Evolutionary conservation across 2,888 invertebrate genomes (phyloP), one percentile per base, ranked within the genome.

Genomic region (Biston stratarius): DNA sequence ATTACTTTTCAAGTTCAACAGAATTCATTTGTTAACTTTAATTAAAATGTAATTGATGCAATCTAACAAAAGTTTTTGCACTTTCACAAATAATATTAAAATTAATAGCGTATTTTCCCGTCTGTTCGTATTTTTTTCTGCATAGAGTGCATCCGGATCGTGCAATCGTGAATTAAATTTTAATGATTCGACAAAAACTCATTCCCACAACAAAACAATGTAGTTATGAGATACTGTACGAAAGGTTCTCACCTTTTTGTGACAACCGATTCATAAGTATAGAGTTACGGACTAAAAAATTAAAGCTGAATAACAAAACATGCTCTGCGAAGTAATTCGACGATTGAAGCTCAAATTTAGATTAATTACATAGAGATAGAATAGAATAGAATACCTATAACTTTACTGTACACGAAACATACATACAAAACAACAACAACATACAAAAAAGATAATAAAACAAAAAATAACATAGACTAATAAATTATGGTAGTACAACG

Each of bases 141-240:
- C 45, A 61, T n/a, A 45, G 10, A 34, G n/a, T 56, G 55, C 33
- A 66, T 67, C 44, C 48, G 15, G 49, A 63, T 58, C 48, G 8
- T 40, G 63, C 12, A 49, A 55, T 45, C 45, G 33, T 24, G 40
- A 57, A 61, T 60, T 56, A 63, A 65, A 74, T 71, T 77, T 71
- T 71, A 77, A 77, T 78, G 69, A 77, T 64, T 68, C 61, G 62
- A 42, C 61, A 70, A 73, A 63, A 71, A 42, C 66, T 55, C 36
- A 69, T 80, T 84, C 82, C 77, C 83, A 83, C 75, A 38, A 38
- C 38, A 69, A 73, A 73, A 81, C 78, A 79, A 83, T 68, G 49
- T 40, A 51, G 72, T 70, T 63, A 75, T 69, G 71, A 67, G 75
- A 75, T 70, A 74, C 70, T 33, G 56, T 40, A 15, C 53, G 8